These are phyloP conservation scores for Drosophila limbata DNA, from an alignment of 2,888 invertebrate species.

Conservation along the genomic window DNA sequence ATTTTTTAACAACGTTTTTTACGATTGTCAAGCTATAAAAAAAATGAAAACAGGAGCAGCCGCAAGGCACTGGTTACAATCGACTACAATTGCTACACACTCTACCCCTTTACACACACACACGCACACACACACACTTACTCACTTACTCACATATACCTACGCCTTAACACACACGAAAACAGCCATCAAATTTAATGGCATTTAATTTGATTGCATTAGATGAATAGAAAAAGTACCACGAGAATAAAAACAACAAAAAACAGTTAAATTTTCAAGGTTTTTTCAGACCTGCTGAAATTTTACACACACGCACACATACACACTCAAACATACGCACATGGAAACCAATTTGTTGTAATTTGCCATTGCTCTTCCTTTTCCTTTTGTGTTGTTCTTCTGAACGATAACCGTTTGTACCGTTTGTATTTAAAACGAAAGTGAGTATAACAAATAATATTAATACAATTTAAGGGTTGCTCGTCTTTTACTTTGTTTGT, in stretches of 20 bases:
- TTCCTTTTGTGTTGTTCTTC: slow-evolving; percentile 5
- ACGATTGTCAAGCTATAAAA: slow-evolving; percentile 64
- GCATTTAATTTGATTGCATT: slow-evolving; percentile 76
- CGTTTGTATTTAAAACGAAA: neutral
- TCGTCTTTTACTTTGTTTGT: neutral
- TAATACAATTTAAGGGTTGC: slow-evolving; percentile 3
- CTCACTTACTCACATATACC: slow-evolving; percentile 1
- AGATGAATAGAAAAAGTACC: slow-evolving; percentile 53
- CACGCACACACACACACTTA: slow-evolving; percentile 2
- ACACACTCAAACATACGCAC: slow-evolving; percentile 24
- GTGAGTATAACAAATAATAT: slow-evolving; percentile 3
- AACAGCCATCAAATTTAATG: slow-evolving; percentile 69
- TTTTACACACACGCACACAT: slow-evolving; percentile 24
- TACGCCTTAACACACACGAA: neutral
- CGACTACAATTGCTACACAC: slow-evolving; percentile 21
- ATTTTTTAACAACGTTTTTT: slow-evolving; percentile 63
- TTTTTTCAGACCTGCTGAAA: slow-evolving; percentile 28
- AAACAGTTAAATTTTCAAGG: slow-evolving; percentile 29
- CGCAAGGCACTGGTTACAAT: slow-evolving; percentile 45
- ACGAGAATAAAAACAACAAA: slow-evolving; percentile 5
- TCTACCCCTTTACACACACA: slow-evolving; percentile 56
- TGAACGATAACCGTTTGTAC: neutral
- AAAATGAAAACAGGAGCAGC: slow-evolving; percentile 25
- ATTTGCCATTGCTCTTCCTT: slow-evolving; percentile 38
- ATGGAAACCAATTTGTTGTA: slow-evolving; percentile 51